These are phyloP conservation scores for Lanius collurio DNA, from an alignment of 2,113 vertebrate genomes.

Conservation along the genomic window DNA sequence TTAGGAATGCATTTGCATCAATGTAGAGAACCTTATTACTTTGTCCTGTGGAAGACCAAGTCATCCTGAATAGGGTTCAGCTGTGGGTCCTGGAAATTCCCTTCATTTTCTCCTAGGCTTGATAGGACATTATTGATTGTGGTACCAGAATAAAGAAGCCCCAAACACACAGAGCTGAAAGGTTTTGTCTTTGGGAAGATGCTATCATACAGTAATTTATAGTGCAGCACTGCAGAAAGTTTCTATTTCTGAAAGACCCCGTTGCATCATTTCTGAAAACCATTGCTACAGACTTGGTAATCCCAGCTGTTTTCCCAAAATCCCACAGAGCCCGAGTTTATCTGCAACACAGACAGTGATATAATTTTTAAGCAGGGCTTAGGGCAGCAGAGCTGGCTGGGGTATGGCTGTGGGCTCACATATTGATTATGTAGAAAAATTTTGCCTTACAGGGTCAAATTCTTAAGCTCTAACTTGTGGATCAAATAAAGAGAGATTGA, in stretches of 20 bases:
- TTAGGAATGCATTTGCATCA: no score
- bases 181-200: slow-evolving; percentile 31
- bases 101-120: background rate
- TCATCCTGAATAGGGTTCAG: no score
- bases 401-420: background rate
- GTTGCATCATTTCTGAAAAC: background rate
- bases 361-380: background rate
- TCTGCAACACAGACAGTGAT: background rate
- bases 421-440: background rate
- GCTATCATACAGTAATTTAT: background rate
- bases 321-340: slow-evolving; percentile 7
- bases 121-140: background rate
- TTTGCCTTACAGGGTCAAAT: slow-evolving; percentile 9
- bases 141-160: slow-evolving; percentile 6
- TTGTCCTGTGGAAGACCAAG: no score
- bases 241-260: background rate
- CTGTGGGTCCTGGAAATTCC: no score
- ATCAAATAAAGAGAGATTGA: slow-evolving; percentile 27
- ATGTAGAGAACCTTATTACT: no score
- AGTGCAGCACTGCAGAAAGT: background rate
- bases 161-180: background rate
- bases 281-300: background rate
- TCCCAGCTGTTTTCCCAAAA: background rate
- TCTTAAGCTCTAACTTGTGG: background rate
- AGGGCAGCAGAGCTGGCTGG: background rate